Conservation (phyloP, 30 jellyfish, hydroid and myxozoan species). For the Pelagia noctiluca region DNA sequence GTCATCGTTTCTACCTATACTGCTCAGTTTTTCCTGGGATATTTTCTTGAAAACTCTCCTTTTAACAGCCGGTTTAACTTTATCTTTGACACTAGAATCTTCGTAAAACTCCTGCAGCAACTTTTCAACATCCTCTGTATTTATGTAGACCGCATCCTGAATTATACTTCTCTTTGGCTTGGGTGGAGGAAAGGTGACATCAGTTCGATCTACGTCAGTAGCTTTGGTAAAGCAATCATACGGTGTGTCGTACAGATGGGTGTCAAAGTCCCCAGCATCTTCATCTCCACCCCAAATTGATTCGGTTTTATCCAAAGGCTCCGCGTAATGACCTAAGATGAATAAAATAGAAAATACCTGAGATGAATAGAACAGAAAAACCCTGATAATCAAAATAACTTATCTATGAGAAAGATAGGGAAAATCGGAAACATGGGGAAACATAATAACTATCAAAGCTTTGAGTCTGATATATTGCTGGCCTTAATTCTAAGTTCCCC, state of each 20-base stretch:
- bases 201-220: slow-evolving; percentile 1
- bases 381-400: too few species aligned
- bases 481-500: too few species aligned
- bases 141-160: slow-evolving; percentile 27
- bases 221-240: slow-evolving; percentile 4
- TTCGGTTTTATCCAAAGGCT: slow-evolving; percentile 33
- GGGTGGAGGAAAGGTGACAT: slow-evolving; percentile 63
- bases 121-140: slow-evolving; percentile 43
- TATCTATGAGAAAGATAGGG: too few species aligned
- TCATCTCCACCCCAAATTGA: slow-evolving; percentile 18
- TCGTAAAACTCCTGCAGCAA: slow-evolving; percentile 41
- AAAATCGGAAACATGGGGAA: too few species aligned
- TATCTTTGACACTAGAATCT: slow-evolving; percentile 13
- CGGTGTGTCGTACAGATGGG: slow-evolving; percentile 49
- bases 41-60: slow-evolving; percentile 47
- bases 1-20: background rate
- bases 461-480: too few species aligned
- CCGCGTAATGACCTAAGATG: slow-evolving; percentile 38
- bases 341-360: background rate
- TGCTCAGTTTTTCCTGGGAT: background rate
- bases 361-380: background rate
- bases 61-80: slow-evolving; percentile 39
- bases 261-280: background rate
- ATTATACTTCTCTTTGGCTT: slow-evolving; percentile 33
- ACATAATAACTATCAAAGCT: too few species aligned